Base-by-base conservation (phyloP, 2,888 invertebrate genomes). In the Oegoconia quadripuncta region DNA sequence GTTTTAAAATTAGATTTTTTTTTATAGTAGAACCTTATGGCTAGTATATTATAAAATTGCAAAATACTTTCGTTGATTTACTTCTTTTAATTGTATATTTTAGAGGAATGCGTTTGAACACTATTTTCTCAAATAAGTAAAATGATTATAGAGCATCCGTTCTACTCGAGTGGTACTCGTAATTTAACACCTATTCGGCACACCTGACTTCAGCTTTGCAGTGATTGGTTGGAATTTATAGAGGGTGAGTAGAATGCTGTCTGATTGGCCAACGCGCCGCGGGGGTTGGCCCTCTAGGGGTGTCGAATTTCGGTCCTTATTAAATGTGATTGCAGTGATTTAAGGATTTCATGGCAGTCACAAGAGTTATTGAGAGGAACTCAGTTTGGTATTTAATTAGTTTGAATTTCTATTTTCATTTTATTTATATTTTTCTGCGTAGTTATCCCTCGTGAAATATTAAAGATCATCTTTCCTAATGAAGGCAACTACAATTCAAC, bases 301-400 rank as follows among this genome's bases (percentile, higher is more conserved):
- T 72, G 48, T 79, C 76, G 43, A 41, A 57, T 79, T 74, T 57
- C 81, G 55, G 59, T 8, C 66, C 66, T 72, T 77, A 77, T 71
- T 77, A 78, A 71, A 60, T 52, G 54, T 48, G 50, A 53, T 57
- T 60, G 55, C 48, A 67, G 74, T 78, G 79, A 79, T 81, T 79
- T 78, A 76, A 51, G 60, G 69, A 64, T 68, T 70, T 53, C 34
- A 50, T 55, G 52, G 46, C 43, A 53, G 57, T 54, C 50, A 50
- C 42, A 43, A 52, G 57, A 57, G 57, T 56, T 50, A 9, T 29
- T 29, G 8, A 7, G 15, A 22, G 23, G 28, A 20, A 16, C 30
- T 28, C 15, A 30, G 34, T 34, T 33, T 33, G 18, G 16, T 28
- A 34, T 34, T 40, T 37, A 29, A 33, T 39, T 34, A 37, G 14